Base-by-base conservation (phyloP, 2,888 invertebrate species). In the Druceiella hillmani region DNA sequence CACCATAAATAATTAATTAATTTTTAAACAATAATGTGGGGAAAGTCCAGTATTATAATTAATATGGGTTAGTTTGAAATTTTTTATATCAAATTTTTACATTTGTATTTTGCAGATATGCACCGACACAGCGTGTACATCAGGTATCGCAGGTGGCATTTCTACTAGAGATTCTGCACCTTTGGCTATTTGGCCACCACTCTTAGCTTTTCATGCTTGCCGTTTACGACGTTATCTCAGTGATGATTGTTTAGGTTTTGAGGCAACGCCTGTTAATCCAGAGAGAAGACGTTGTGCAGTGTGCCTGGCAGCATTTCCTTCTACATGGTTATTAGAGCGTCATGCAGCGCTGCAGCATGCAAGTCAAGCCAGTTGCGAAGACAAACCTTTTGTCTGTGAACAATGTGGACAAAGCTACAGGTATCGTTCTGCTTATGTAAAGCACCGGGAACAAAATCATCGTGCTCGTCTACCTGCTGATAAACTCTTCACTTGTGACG, bases 351-450 rank as follows among this genome's bases (percentile, higher is more conserved):
- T 91, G 12, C 89, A 90, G 56, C 90, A 90, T 62, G 83, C 88
- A 40, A 51, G 77, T 56, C 55, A 59, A 62, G 63, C 72, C 54
- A 66, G 74, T 16, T 75, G 74, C 56, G 83, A 88, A 56, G 90
- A 90, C 60, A 91, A 90, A 55, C 89, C 90, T 9, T 90, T 89
- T 64, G 87, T 89, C 26, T 91, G 90, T 65, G 90, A 90, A 55
- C 90, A 90, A 59, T 91, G 90, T 61, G 90, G 90, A 3, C 90
- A 91, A 56, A 87, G 88, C 55, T 91, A 91, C 66, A 79, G 86
- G 49, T 91, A 90, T 61, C 76, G 89, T 41, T 90, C 89, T 25
- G 89, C 90, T 20, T 70, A 70, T 47, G 69, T 70, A 31, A 70
- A 70, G 56, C 90, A 91, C 58, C 79, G 89, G 35, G 90, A 90